Percentiles rank a stretch among this genome's conserved stretches.
Evolutionary conservation across 2,888 invertebrate genomes (phyloP).

Genomic region (Nomada fucata): DNA sequence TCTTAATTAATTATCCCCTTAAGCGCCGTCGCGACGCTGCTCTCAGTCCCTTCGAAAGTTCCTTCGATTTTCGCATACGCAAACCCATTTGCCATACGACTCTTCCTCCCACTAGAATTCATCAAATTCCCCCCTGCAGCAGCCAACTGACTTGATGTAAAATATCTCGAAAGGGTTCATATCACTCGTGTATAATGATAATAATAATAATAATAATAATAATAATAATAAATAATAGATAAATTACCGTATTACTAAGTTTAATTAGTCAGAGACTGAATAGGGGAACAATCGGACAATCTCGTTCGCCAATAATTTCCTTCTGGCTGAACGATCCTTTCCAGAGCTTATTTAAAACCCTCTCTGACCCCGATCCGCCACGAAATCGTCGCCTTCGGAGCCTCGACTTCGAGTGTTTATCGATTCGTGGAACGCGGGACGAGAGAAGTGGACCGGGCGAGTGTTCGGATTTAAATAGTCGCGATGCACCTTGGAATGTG

Average conservation of each 20-base stretch:
- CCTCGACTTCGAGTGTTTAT: constrained; percentile 25
- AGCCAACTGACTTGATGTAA: too few species aligned
- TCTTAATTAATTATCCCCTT: constrained; percentile 51
- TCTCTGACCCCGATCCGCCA: constrained; percentile 20
- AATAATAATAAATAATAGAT: too few species aligned
- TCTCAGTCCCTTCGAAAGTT: constrained; percentile 28
- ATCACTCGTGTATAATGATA: too few species aligned
- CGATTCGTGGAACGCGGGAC: constrained; percentile 36
- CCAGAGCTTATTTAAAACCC: constrained; percentile 38
- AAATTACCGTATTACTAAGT: too few species aligned
- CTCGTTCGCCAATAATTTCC: not conserved
- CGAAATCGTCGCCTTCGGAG: constrained; percentile 22
- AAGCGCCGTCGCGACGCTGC: constrained; percentile 11
- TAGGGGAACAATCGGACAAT: not conserved
- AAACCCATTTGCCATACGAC: constrained; percentile 9
- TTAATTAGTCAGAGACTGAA: too few species aligned
- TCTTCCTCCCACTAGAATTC: constrained; percentile 20
- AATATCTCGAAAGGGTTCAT: too few species aligned
- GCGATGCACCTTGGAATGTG: constrained; percentile 14
- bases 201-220: too few species aligned
- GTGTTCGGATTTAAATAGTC: constrained; percentile 28
- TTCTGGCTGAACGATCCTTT: not conserved
- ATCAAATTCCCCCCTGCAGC: not conserved
- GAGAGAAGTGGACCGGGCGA: constrained; percentile 12
- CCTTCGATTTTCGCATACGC: constrained; percentile 22